Evolutionary conservation across 2,797 vertebrate genomes (phyloP).

Genomic region (Cephalopachus bancanus): DNA sequence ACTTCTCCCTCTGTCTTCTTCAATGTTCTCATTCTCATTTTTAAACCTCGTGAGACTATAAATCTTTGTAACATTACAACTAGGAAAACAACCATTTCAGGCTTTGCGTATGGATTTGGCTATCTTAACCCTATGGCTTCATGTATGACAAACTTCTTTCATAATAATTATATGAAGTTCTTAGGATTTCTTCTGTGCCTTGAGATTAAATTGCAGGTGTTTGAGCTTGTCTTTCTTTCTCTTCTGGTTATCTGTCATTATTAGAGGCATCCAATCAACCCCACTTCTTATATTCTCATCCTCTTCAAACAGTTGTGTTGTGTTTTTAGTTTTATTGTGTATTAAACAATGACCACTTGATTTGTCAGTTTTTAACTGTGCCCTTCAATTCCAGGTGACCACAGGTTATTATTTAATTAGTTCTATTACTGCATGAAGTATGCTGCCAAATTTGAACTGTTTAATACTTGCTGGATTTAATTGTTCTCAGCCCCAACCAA

Average conservation of each 20-base stretch:
- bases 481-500: background rate
- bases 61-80: background rate
- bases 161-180: background rate
- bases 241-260: background rate
- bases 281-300: background rate
- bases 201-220: background rate
- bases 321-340: background rate
- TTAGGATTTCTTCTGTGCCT: background rate
- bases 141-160: background rate
- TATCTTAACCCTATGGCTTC: background rate
- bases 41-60: background rate
- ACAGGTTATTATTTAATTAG: background rate
- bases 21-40: background rate
- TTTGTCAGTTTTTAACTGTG: background rate
- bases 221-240: background rate
- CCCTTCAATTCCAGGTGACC: background rate
- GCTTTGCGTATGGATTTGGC: background rate
- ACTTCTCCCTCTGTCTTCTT: background rate
- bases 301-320: background rate
- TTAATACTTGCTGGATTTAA: background rate
- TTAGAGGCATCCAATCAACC: background rate
- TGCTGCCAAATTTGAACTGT: conserved; percentile 6
- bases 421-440: background rate
- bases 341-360: background rate
- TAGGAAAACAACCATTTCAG: background rate